Evolutionary conservation across 1,140 invertebrate species (phyloP), one percentile per base, ranked within the genome.

Genomic region (Hyposmocoma kahamanoa): DNA sequence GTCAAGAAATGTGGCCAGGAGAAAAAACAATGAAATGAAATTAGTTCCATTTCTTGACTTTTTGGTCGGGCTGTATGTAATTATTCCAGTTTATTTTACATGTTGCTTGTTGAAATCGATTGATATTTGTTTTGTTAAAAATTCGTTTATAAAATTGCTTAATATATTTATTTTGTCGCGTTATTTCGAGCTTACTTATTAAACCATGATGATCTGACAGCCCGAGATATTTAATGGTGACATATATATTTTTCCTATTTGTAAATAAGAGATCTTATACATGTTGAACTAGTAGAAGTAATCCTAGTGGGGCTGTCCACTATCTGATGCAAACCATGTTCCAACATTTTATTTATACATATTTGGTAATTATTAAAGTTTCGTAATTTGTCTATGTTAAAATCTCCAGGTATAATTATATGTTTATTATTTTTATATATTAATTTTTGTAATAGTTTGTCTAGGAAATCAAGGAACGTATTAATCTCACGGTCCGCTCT

Each of bases 201-300:
- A n/a, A n/a, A n/a, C n/a, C n/a, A n/a, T n/a, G n/a, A n/a, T 39
- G 38, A 39, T 39, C 38, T 6, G 38, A 39, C 5, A 39, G 17
- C 5, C 38, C 38, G 17, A 39, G 5, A 13, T 39, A 5, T 5
- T 39, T 13, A 19, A 39, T 19, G 5, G 3, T 15, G 3, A 39
- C 4, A 6, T 21, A 10, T 19, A 5, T 3, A 4, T 3, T 18
- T 39, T 39, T 39, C 2, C 2, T 18, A 20, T 39, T 39, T n/a
- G 38, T 20, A 21, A 39, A 39, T 6, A 39, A 9, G 5, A 39
- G 38, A 19, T 39, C 38, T n/a, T 3, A 39, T 39, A 19, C 38
- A 39, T 39, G 38, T 9, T 5, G 38, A 39, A 4, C 5, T 39
- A 18, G 5, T 18, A 6, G 5, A 5, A 3, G 38, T 39, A 5